Base-by-base conservation (phyloP, 1,140 invertebrate species). In the Sogatella furcifera region DNA sequence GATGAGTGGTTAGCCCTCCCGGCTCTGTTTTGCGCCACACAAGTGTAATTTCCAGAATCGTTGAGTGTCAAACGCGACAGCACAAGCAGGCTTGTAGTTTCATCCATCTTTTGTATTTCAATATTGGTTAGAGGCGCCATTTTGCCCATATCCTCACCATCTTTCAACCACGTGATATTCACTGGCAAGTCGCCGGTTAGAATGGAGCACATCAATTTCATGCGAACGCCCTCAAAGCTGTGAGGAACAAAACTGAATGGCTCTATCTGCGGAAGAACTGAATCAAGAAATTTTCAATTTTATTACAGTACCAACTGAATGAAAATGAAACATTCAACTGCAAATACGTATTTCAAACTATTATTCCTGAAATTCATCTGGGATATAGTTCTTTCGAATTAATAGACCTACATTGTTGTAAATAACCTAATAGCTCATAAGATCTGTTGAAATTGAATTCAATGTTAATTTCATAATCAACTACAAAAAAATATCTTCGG, bases 101-200 rank as follows among this genome's bases (percentile, higher is more conserved):
- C 71, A 59, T 74, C 72, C 56, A 73, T 64, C 21, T 61, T 61
- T 60, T 64, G 65, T 49, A 61, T 60, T 54, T 58, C 62, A n/a
- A 28, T 43, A 15, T 60, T 57, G n/a, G 34, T 46, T 49, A 72
- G 65, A 44, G 62, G 65, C 38, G 66, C 68, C 34, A 38, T 38
- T 38, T 38, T 38, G 22, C 21, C 28, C 19, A 81, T 75, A n/a
- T 68, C 68, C 41, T 72, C 64, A 59, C 78, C 78, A 68, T 84
- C 79, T 66, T 82, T 78, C 62, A 81, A 77, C 87, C 87, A 90
- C 62, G 76, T 76, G 56, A 88, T 81, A 63, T 77, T 76, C 59
- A 89, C 78, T 55, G 86, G 86, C 65, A 81, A 78, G 72, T 89
- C 86, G 41, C 86, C 86, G 64, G 84, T 84, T 65, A 82, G 82